A percentile compares a stretch with the other conserved stretches of the same genome.
These are phyloP conservation scores for Dorcus hopei DNA, from an alignment of 2,888 invertebrate species.

Conservation along the genomic window DNA sequence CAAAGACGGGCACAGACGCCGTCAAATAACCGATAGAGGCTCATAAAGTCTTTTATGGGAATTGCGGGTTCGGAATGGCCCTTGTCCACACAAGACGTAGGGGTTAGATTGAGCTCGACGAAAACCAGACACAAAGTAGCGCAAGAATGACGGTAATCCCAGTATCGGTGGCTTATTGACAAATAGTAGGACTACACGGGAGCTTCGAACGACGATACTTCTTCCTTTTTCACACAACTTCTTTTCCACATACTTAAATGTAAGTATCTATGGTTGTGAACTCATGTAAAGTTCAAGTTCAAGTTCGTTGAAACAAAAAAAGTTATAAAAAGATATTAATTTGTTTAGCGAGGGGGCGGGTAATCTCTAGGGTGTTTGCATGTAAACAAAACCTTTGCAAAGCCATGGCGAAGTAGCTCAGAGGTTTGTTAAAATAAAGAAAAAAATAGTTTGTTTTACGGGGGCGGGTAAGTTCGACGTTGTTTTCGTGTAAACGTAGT, in stretches of 20 bases:
- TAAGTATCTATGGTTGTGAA: no score
- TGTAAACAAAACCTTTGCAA: background rate
- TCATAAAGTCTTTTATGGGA: constrained; percentile 35
- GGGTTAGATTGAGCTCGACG: constrained; percentile 1
- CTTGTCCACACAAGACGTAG: constrained; percentile 4
- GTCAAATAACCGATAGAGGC: constrained; percentile 35
- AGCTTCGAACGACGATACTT: background rate
- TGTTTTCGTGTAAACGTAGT: background rate
- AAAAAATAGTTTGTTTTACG: background rate
- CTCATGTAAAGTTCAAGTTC: no score
- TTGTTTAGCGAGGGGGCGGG: no score
- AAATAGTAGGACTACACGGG: constrained; percentile 6
- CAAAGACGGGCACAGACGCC: constrained; percentile 6
- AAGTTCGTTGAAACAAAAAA: no score
- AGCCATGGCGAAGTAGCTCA: background rate
- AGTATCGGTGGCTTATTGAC: constrained; percentile 20
- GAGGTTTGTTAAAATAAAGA: background rate
- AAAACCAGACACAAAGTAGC: constrained; percentile 4
- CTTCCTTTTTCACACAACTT: no score
- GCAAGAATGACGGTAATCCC: constrained; percentile 20
- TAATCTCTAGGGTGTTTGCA: background rate
- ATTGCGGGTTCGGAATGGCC: constrained; percentile 6
- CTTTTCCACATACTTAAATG: no score
- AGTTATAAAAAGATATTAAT: no score
- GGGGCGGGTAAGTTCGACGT: background rate